A percentile compares a stretch with the other conserved stretches of the same genome.
These are phyloP conservation scores for Tridacna gigas DNA, from an alignment of 2,888 invertebrate genomes.

Conservation along the genomic window DNA sequence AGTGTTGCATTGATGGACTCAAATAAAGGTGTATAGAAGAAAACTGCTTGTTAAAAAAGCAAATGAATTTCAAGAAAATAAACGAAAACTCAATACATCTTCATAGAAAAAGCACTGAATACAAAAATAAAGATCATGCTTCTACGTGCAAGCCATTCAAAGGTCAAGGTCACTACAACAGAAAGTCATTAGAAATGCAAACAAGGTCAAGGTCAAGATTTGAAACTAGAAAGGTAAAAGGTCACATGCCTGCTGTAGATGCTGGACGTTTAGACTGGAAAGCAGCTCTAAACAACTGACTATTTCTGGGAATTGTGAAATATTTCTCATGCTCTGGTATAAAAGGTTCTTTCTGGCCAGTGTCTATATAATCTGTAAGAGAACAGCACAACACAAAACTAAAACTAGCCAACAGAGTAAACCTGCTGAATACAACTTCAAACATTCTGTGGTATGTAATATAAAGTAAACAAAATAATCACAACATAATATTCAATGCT, in stretches of 20 bases:
- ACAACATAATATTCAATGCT: too few relatives aligned
- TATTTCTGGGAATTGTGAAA: conserved; percentile 81
- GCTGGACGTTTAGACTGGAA: conserved; percentile 78
- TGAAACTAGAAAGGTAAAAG: conserved; percentile 12
- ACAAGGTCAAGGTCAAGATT: not conserved
- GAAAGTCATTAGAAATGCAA: too few relatives aligned
- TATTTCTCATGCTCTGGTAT: conserved; percentile 77
- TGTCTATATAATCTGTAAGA: conserved; percentile 75
- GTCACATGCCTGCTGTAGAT: conserved; percentile 79
- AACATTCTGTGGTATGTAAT: not conserved
- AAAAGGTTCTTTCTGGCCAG: conserved; percentile 61
- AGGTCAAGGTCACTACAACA: not conserved
- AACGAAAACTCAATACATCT: too few relatives aligned
- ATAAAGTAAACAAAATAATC: too few relatives aligned
- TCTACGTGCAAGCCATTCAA: not conserved
- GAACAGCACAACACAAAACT: conserved; percentile 38
- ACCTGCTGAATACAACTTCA: not conserved
- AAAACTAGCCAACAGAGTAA: conserved; percentile 5
- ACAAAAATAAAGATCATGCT: not conserved
- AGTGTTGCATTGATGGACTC: too few relatives aligned
- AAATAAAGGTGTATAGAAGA: too few relatives aligned
- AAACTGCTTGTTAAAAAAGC: too few relatives aligned
- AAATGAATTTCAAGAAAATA: too few relatives aligned
- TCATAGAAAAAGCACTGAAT: not conserved
- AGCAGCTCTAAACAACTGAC: conserved; percentile 71